Conservation (phyloP, 2,797 vertebrate species). For the Rhinogobio ventralis region DNA sequence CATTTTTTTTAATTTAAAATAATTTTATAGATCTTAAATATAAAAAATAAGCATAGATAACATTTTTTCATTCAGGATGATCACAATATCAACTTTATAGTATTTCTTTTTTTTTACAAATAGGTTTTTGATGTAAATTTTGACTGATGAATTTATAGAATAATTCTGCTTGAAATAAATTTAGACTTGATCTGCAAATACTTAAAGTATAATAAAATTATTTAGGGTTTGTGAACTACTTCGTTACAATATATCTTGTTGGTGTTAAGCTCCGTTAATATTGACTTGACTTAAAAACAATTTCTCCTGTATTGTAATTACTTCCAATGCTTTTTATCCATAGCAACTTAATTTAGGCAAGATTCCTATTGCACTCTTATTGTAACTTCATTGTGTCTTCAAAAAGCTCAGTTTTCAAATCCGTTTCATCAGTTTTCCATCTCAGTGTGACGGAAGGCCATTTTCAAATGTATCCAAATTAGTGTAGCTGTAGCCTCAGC, state of each 20-base stretch:
- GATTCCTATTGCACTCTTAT: background rate
- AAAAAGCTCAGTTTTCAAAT: no score
- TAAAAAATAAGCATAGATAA: background rate
- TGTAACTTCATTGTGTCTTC: background rate
- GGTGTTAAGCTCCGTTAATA: background rate
- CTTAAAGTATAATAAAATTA: no score
- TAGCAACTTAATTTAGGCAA: background rate
- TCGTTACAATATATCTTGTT: background rate
- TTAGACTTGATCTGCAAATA: background rate
- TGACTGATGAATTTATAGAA: background rate
- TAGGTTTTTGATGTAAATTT: background rate
- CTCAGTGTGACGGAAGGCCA: no score
- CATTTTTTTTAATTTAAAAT: background rate
- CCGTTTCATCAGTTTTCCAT: no score
- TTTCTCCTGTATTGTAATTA: slow-evolving; percentile 8
- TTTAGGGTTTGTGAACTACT: background rate
- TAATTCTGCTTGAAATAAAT: background rate
- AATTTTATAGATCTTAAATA: background rate
- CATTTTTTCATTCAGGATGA: background rate
- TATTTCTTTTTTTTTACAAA: background rate
- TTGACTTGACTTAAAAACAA: background rate
- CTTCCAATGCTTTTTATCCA: background rate
- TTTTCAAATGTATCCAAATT: no score
- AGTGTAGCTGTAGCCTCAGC: background rate
- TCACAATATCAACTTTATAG: background rate